phyloP scores from a whole-genome alignment of 1,140 invertebrate species.

The Copidosoma floridanum region DNA sequence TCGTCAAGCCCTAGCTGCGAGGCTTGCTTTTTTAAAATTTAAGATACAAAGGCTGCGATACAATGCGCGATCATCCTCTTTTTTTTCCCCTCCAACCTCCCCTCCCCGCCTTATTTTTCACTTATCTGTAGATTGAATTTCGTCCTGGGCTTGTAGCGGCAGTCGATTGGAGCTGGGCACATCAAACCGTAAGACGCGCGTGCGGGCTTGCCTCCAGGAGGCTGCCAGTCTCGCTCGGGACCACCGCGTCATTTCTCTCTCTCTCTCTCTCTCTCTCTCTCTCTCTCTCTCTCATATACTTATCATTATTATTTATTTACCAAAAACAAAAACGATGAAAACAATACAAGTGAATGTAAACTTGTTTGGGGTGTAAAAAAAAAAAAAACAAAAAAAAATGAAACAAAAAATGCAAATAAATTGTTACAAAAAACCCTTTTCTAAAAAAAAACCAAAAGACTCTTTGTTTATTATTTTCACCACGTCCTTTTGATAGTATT shows the following conservation, averaged over 20 bases:
- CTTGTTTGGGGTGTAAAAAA: conserved; percentile 28
- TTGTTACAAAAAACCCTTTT: conserved; percentile 47
- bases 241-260: too few relatives aligned
- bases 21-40: too few relatives aligned
- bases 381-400: conserved; percentile 39
- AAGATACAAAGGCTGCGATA: conserved; percentile 4
- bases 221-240: neutral
- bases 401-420: conserved; percentile 40
- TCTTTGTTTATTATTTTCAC: too few relatives aligned
- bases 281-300: neutral
- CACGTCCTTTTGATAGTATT: too few relatives aligned
- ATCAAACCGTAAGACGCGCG: too few relatives aligned
- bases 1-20: conserved; percentile 13
- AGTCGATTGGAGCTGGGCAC: neutral
- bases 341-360: conserved; percentile 25
- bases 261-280: neutral
- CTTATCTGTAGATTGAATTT: conserved; percentile 2
- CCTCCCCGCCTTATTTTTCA: too few relatives aligned
- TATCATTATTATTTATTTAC: conserved; percentile 23
- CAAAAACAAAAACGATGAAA: conserved; percentile 17
- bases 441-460: conserved; percentile 20
- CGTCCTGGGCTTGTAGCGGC: neutral
- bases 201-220: too few relatives aligned
- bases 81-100: neutral
- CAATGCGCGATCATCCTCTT: neutral